Percentiles rank a stretch among this genome's conserved stretches.
Evolutionary conservation across 1,140 invertebrate species (phyloP).

Genomic region (Oryctes rhinoceros): DNA sequence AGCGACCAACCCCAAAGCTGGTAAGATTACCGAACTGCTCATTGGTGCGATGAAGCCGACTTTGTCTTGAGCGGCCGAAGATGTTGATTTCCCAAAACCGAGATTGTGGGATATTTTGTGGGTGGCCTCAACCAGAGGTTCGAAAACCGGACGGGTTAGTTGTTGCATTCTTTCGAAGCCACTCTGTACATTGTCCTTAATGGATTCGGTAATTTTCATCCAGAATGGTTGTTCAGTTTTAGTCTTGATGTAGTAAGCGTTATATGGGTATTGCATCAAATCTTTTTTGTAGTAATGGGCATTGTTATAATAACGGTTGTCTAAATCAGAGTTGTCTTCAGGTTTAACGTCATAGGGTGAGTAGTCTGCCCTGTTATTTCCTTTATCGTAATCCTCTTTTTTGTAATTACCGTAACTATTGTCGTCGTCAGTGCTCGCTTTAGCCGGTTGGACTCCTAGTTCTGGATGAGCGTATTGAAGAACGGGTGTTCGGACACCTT

Average conservation of each 20-base stretch:
- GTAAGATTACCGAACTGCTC: conserved; percentile 70
- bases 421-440: conserved; percentile 63
- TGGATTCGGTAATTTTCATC: conserved; percentile 74
- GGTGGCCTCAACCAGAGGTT: conserved; percentile 77
- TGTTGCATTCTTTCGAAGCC: conserved; percentile 75
- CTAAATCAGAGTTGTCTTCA: conserved; percentile 58
- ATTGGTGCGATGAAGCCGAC: conserved; percentile 70
- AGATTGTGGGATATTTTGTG: conserved; percentile 80
- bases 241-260: conserved; percentile 63
- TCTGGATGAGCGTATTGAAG: conserved; percentile 82
- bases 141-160: conserved; percentile 74
- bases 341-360: conserved; percentile 60
- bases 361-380: conserved; percentile 59
- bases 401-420: conserved; percentile 46
- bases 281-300: conserved; percentile 63
- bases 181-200: conserved; percentile 75
- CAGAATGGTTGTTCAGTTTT: conserved; percentile 71
- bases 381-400: conserved; percentile 48
- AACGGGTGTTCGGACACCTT: conserved; percentile 75
- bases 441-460: conserved; percentile 77
- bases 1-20: conserved; percentile 77
- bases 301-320: conserved; percentile 64
- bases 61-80: conserved; percentile 70
- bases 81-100: conserved; percentile 66
- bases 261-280: conserved; percentile 65